Base-by-base conservation (phyloP, 2,888 invertebrate genomes). In the Sarcophaga subvicina region DNA sequence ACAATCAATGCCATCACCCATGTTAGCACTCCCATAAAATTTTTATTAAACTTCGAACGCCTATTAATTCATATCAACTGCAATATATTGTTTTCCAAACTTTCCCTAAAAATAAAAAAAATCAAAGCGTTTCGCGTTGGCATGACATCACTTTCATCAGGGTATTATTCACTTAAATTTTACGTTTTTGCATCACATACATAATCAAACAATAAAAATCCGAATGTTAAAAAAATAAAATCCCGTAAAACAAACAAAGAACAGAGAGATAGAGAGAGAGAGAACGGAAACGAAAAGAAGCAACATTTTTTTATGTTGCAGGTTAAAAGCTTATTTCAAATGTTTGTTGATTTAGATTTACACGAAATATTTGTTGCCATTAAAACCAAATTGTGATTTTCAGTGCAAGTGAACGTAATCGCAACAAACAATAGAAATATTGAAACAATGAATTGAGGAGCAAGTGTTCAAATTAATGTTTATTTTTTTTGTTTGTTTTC, bases 281-380 rank as follows among this genome's bases (percentile, higher is more conserved):
- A 37, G 8, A 37, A 37, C 37, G 37, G 37, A 37, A 37, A 37
- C 10, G 11, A 37, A 71, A 71, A 49, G 2, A 70, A 60, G 17
- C 3, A 76, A 76, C 63, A 2, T 62, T 62, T 60, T 54, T 49
- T 47, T 0, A 12, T 47, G 70, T 60, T 75, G 60, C 75, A 67
- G 80, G 47, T 77, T 77, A 69, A 77, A 83, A 72, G 77, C 69
- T 78, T 80, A 77, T 79, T 80, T 80, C 63, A 79, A 79, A 14
- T 77, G 37, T 83, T 76, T 86, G 69, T 59, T 83, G 71, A 86
- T 83, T 86, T 83, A 80, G 80, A 76, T 72, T 80, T 72, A 37
- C 67, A 80, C 45, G 71, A 27, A 27, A 80, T 72, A 67, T 69
- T 71, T 79, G 37, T 82, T 25, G 77, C 63, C 72, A 66, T 63